Evolutionary conservation across 2,113 vertebrate genomes (phyloP).

Genomic region (Onychorhynchus coronatus): DNA sequence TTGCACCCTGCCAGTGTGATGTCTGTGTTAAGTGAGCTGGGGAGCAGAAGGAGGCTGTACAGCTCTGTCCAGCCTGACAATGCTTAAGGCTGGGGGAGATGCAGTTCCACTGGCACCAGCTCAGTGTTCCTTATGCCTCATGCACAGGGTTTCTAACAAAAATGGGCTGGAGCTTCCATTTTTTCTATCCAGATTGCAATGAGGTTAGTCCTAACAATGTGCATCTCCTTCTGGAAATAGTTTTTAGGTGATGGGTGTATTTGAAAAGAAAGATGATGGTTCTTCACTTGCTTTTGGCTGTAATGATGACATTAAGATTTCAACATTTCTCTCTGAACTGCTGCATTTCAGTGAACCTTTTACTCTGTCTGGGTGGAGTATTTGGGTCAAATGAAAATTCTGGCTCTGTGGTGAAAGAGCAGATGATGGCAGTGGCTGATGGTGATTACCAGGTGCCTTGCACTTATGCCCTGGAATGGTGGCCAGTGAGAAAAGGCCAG

Average conservation of each 20-base stretch:
- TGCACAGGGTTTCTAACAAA: background rate
- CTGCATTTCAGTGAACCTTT: background rate
- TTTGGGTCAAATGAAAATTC: background rate
- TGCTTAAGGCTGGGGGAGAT: background rate
- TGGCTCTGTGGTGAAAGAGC: background rate
- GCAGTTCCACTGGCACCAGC: background rate
- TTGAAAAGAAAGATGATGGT: background rate
- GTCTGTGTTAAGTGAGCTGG: background rate
- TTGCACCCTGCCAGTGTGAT: background rate
- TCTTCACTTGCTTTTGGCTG: background rate
- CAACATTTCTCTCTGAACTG: background rate
- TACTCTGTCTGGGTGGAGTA: background rate
- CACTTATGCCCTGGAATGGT: fast-evolving
- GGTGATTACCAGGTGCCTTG: background rate
- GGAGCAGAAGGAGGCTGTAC: background rate
- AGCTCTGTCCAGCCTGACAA: background rate
- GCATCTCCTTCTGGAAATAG: background rate
- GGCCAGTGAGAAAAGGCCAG: fast-evolving
- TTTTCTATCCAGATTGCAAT: background rate
- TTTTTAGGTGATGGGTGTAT: background rate
- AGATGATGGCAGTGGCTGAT: background rate
- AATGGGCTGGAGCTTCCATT: background rate
- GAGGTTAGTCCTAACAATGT: background rate
- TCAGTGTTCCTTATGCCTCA: background rate
- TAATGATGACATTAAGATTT: background rate